Evolutionary conservation across 64 coral and sea anemone genomes (phyloP).

Genomic region (Acropora tenuis): DNA sequence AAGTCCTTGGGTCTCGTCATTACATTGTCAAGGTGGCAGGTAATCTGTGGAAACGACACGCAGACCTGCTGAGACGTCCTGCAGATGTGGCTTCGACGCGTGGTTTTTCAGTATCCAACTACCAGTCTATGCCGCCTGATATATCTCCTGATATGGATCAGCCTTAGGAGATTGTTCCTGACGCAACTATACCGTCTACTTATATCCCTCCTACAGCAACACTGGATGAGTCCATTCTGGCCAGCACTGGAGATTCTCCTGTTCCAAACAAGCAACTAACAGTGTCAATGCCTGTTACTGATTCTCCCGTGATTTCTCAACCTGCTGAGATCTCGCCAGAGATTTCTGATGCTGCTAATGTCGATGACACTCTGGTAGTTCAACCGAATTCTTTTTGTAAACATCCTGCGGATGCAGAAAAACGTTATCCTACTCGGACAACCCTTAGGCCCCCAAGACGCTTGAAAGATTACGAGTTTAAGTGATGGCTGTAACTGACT

Average conservation of each 20-base stretch:
- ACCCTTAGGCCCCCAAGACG: not conserved
- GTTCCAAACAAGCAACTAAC: not conserved
- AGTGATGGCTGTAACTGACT: too few relatives aligned
- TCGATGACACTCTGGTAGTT: not conserved
- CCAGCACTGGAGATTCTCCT: not conserved
- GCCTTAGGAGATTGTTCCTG: not conserved
- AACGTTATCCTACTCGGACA: too few relatives aligned
- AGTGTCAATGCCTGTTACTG: slow-evolving; percentile 23
- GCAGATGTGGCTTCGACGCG: not conserved
- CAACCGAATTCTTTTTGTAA: slow-evolving; percentile 11
- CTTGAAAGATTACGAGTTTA: not conserved
- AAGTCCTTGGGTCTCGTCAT: slow-evolving; percentile 59
- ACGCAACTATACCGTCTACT: slow-evolving; percentile 1
- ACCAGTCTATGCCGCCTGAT: not conserved
- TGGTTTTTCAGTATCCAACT: not conserved
- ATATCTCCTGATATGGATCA: not conserved
- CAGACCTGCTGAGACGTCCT: slow-evolving; percentile 31
- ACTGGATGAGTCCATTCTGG: slow-evolving; percentile 3
- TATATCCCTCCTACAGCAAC: not conserved
- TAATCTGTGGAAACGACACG: slow-evolving; percentile 53
- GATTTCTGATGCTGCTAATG: not conserved
- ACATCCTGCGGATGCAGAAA: not conserved
- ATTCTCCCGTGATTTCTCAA: not conserved
- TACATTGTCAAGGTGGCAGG: slow-evolving; percentile 55
- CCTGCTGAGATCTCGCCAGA: too few relatives aligned